Conservation (phyloP, 1,140 invertebrate genomes). For the Megalopta genalis region DNA sequence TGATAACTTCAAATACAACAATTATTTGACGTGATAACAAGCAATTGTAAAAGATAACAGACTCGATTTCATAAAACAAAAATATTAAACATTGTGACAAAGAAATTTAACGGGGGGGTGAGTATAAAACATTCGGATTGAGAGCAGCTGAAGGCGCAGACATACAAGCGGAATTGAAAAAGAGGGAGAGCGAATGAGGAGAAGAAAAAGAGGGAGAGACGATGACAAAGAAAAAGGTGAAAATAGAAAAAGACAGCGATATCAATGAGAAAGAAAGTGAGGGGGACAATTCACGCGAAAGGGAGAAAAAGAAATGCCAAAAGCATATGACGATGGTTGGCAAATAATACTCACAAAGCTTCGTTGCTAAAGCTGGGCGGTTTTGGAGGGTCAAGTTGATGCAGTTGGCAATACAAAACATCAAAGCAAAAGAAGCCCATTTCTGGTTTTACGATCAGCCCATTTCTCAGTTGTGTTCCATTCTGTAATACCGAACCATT, state of each 20-base stretch:
- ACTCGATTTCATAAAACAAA: neutral
- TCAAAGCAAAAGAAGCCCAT: slow-evolving; percentile 99
- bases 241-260: slow-evolving; percentile 27
- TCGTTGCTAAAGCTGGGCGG: slow-evolving; percentile 95
- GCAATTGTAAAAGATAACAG: neutral
- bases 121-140: slow-evolving; percentile 24
- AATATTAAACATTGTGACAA: slow-evolving; percentile 15
- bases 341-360: slow-evolving; percentile 89
- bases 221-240: too few relatives aligned
- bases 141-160: slow-evolving; percentile 47
- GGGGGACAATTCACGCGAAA: neutral
- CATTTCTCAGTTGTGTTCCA: slow-evolving; percentile 70
- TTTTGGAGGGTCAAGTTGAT: slow-evolving; percentile 94
- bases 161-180: neutral
- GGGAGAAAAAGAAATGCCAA: neutral
- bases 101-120: slow-evolving; percentile 27
- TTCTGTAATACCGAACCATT: slow-evolving; percentile 78
- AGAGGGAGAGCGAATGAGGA: neutral
- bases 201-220: neutral
- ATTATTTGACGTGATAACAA: neutral
- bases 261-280: neutral
- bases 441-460: slow-evolving; percentile 90
- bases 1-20: neutral
- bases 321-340: neutral
- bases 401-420: slow-evolving; percentile 95